Evolutionary conservation across 2,888 invertebrate genomes (phyloP).

Genomic region (Gortyna flavago): DNA sequence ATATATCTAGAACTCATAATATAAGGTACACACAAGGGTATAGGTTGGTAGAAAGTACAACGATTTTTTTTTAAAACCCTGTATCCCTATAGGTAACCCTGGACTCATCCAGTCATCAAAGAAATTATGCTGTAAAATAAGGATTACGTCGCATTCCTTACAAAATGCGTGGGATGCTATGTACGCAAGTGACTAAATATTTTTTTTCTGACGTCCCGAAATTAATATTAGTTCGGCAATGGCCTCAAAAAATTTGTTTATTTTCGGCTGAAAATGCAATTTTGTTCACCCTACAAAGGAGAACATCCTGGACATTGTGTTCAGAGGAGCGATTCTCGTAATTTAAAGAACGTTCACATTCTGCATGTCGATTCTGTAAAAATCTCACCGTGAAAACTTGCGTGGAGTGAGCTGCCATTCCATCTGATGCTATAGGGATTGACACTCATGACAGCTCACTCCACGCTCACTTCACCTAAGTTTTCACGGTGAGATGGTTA

Average conservation of each 20-base stretch:
- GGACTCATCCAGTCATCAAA: not conserved
- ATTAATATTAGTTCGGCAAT: constrained; percentile 21
- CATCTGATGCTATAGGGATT: no score
- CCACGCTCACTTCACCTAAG: no score
- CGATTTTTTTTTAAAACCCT: no score
- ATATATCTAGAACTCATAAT: not conserved
- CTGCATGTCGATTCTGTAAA: no score
- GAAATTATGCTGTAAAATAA: constrained; percentile 15
- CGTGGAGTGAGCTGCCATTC: no score
- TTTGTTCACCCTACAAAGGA: not conserved
- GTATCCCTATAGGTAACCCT: not conserved
- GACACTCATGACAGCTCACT: no score
- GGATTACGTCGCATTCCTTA: constrained; percentile 25
- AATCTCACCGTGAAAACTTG: no score
- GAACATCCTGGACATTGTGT: not conserved
- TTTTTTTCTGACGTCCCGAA: constrained; percentile 11
- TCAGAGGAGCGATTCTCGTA: no score
- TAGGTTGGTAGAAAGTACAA: not conserved
- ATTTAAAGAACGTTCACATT: no score
- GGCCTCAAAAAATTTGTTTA: constrained; percentile 2
- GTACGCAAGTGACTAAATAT: constrained; percentile 16
- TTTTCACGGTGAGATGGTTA: no score
- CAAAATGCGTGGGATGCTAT: constrained; percentile 8
- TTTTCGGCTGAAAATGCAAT: not conserved
- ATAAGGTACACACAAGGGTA: no score